These are phyloP conservation scores for Aricia artaxerxes DNA, from an alignment of 2,888 invertebrate genomes.

Conservation along the genomic window DNA sequence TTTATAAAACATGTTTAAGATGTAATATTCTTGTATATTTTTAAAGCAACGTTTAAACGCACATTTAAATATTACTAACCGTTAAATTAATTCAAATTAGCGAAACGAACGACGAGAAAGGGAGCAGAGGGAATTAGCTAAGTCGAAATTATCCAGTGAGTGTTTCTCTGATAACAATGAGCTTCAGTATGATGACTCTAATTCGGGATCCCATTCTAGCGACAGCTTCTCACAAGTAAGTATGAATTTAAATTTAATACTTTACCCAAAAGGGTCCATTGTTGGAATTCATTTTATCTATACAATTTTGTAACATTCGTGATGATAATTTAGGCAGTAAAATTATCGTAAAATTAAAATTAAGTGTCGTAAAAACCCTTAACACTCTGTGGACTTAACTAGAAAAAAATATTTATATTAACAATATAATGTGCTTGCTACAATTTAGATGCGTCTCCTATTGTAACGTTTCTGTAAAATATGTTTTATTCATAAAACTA, in stretches of 20 bases:
- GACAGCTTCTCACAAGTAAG: constrained; percentile 84
- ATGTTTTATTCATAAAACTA: not conserved
- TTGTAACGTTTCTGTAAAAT: not conserved
- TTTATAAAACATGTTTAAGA: not conserved
- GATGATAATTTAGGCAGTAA: not conserved
- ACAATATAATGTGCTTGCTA: not conserved
- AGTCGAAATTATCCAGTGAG: constrained; percentile 87
- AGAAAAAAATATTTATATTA: not conserved
- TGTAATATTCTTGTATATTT: constrained; percentile 5
- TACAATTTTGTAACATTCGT: no score
- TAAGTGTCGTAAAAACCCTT: not conserved
- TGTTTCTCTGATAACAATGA: constrained; percentile 84
- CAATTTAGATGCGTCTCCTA: not conserved
- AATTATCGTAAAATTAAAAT: no score
- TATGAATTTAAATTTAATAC: not conserved
- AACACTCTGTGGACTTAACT: not conserved
- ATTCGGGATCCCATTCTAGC: constrained; percentile 80
- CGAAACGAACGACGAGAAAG: constrained; percentile 93
- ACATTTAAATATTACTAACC: constrained; percentile 27
- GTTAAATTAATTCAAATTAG: constrained; percentile 60
- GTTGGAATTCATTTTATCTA: not conserved
- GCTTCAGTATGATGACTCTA: constrained; percentile 82
- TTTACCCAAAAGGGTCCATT: not conserved
- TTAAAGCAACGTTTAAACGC: not conserved
- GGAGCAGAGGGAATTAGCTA: constrained; percentile 90